Base-by-base conservation (phyloP, 2,888 invertebrate genomes). In the Nymphalis polychloros region DNA sequence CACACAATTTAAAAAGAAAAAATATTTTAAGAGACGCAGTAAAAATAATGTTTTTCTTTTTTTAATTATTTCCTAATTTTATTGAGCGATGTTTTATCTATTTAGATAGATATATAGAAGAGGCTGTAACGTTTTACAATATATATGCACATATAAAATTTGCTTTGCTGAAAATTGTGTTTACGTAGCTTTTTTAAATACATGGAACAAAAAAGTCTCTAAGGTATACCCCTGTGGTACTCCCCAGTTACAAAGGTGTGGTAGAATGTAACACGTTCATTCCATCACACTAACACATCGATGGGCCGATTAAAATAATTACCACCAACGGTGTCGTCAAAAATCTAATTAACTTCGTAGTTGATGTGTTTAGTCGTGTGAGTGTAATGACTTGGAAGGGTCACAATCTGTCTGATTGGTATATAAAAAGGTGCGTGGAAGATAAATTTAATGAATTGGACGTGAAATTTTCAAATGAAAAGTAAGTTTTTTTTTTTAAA, bases 281-380 rank as follows among this genome's bases (percentile, higher is more conserved):
- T 61, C 20, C 57, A 69, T 59, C 20, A 50, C 5, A 20, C 47
- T 59, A 64, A 52, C 64, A 59, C 35, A 64, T 64, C 48, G 48
- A 67, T 61, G 57, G 4, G 20, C 20, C 59, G 59, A 47, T 63
- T 52, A 68, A 68, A 52, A 59, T 63, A 63, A 68, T 67, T 59
- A 63, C 27, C 50, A 46, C n/a, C 59, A 19, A 67, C 19, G 59
- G 53, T 46, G 62, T 35, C 65, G 19, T 65, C 60, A 65, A 16
- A 31, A 27, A 52, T 27, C 23, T 53, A 61, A 63, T 49, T 13
- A 47, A 20, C 59, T 55, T n/a, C 6, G n/a, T n/a, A 35, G 27
- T 55, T 16, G 48, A 60, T 27, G 62, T 35, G 31, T 62, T 62
- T 50, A 31, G 50, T 27, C 10, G 31, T 16, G 19, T 19, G 35